phyloP scores from a whole-genome alignment of 2,888 invertebrate genomes.

The Ischnura elegans region DNA sequence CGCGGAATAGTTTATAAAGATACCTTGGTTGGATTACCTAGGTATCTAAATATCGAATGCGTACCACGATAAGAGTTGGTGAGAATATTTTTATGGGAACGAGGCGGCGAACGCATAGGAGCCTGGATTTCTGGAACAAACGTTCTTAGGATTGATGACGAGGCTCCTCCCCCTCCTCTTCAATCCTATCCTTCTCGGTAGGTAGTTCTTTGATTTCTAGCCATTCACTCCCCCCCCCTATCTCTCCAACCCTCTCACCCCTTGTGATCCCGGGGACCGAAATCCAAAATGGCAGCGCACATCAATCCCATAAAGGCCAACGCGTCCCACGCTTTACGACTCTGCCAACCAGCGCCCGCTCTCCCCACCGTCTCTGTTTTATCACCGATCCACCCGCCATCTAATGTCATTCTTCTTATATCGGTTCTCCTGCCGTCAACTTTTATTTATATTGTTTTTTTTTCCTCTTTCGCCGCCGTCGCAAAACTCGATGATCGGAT shows the following conservation, averaged over 20 bases:
- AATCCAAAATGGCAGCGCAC: conserved; percentile 61
- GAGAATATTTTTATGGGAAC: too few species aligned
- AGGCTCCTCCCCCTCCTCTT: background rate
- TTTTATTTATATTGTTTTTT: conserved; percentile 41
- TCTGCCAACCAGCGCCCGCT: background rate
- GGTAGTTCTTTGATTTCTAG: too few species aligned
- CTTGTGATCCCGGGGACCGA: conserved; percentile 21
- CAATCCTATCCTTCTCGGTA: background rate
- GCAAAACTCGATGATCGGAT: conserved; percentile 36
- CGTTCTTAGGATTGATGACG: too few species aligned
- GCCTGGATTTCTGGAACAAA: too few species aligned
- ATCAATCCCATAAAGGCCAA: conserved; percentile 54
- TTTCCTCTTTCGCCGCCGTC: conserved; percentile 22
- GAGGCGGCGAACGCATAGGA: too few species aligned
- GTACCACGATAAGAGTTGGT: too few species aligned
- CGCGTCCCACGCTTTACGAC: conserved; percentile 38
- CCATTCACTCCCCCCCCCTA: background rate
- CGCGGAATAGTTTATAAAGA: too few species aligned
- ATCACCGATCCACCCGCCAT: conserved; percentile 65
- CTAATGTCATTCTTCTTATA: conserved; percentile 63
- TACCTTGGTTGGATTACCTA: too few species aligned
- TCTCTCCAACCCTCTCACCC: background rate
- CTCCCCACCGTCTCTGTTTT: conserved; percentile 51
- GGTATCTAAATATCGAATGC: too few species aligned
- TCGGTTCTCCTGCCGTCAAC: conserved; percentile 47